phyloP scores from a whole-genome alignment of 2,113 vertebrate species.

The Ariopsis seemanni region DNA sequence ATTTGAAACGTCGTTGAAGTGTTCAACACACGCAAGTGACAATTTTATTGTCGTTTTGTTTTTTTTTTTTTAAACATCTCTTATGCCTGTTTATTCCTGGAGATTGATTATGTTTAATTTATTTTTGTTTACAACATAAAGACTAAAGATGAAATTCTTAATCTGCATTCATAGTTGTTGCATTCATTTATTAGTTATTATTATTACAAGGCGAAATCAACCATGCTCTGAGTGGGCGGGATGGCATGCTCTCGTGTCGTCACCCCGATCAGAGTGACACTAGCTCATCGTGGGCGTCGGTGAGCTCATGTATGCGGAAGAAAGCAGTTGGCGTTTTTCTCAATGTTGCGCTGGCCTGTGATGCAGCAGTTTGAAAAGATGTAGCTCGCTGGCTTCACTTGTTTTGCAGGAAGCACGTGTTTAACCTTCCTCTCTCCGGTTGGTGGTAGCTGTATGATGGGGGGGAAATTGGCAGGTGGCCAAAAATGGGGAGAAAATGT shows the following conservation, averaged over 20 bases:
- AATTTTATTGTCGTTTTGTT: background rate
- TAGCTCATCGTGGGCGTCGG: background rate
- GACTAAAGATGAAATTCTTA: background rate
- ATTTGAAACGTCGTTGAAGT: background rate
- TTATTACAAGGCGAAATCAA: background rate
- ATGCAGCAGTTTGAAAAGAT: background rate
- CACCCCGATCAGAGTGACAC: too few relatives aligned
- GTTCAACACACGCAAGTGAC: background rate
- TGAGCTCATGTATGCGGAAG: background rate
- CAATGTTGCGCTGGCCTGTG: background rate
- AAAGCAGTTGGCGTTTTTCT: background rate
- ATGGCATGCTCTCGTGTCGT: background rate
- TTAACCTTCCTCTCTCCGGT: background rate
- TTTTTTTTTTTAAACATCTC: background rate
- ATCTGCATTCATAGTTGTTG: background rate
- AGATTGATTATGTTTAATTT: background rate
- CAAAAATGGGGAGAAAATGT: background rate
- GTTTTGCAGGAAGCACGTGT: background rate
- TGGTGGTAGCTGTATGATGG: background rate
- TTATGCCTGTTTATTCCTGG: background rate
- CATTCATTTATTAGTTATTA: background rate
- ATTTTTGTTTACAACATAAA: background rate
- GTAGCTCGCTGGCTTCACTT: background rate
- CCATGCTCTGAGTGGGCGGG: background rate
- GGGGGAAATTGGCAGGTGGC: background rate